phyloP scores from a whole-genome alignment of 2,888 invertebrate species.

The Cephus runcator region DNA sequence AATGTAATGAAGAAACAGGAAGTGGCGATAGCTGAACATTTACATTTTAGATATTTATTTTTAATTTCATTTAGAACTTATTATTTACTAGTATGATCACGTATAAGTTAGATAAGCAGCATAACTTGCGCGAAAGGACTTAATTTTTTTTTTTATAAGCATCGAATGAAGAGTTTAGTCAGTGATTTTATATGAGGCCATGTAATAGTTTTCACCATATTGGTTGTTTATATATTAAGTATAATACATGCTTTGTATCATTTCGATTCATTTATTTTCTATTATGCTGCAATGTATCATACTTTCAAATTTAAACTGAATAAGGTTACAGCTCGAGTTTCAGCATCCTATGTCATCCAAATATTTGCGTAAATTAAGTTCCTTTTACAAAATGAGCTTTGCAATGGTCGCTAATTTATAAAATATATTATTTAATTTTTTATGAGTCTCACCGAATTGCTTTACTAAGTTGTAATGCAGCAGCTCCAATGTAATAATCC shows the following conservation, averaged over 20 bases:
- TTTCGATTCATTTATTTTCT: background rate
- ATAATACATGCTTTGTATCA: background rate
- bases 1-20: conserved; percentile 13
- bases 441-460: background rate
- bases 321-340: too few relatives aligned
- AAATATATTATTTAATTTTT: background rate
- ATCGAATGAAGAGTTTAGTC: too few relatives aligned
- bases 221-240: background rate
- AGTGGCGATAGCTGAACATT: conserved; percentile 24
- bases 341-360: too few relatives aligned
- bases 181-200: too few relatives aligned
- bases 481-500: background rate
- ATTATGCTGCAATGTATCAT: too few relatives aligned
- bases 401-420: background rate
- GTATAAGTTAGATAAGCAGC: background rate
- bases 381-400: background rate
- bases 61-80: background rate
- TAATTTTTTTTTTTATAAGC: too few relatives aligned
- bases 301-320: background rate
- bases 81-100: background rate
- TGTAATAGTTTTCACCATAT: too few relatives aligned
- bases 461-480: background rate
- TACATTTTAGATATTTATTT: background rate
- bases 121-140: background rate
- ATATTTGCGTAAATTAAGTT: too few relatives aligned